phyloP scores from a whole-genome alignment of 2,797 vertebrate genomes.

The Scyliorhinus canicula region DNA sequence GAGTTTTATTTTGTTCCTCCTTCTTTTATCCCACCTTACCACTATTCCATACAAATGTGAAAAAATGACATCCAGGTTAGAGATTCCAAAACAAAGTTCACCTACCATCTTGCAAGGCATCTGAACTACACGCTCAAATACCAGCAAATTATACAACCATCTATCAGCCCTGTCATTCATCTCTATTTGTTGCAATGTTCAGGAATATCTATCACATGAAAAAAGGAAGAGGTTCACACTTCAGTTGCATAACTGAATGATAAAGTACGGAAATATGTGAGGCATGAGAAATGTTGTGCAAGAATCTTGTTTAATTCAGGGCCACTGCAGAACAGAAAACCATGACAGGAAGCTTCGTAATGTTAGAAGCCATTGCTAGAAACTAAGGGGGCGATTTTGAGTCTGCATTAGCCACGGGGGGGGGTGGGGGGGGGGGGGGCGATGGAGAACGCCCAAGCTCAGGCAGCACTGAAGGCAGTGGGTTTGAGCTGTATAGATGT shows the following conservation, averaged over 20 bases:
- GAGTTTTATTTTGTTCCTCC: not conserved
- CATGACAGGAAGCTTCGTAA: not conserved
- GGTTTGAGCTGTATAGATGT: too few species aligned
- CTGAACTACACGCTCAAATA: not conserved
- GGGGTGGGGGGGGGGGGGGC: too few species aligned
- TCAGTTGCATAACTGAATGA: not conserved
- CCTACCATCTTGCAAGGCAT: not conserved
- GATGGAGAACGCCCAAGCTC: too few species aligned
- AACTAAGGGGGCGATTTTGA: too few species aligned
- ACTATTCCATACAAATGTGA: not conserved
- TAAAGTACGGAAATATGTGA: not conserved
- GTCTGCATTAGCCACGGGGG: too few species aligned
- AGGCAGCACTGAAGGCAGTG: too few species aligned
- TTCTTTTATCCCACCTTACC: not conserved
- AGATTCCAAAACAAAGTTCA: not conserved
- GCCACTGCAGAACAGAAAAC: not conserved
- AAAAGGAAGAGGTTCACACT: not conserved
- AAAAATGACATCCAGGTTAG: not conserved
- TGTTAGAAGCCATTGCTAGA: not conserved
- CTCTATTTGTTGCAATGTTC: not conserved
- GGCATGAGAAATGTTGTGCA: not conserved
- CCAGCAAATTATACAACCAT: not conserved
- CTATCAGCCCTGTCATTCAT: not conserved
- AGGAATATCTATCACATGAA: slow-evolving; percentile 7
- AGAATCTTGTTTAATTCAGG: not conserved